Evolutionary conservation across 2,797 vertebrate species (phyloP).

Genomic region (Rhabdophis nuchalis): DNA sequence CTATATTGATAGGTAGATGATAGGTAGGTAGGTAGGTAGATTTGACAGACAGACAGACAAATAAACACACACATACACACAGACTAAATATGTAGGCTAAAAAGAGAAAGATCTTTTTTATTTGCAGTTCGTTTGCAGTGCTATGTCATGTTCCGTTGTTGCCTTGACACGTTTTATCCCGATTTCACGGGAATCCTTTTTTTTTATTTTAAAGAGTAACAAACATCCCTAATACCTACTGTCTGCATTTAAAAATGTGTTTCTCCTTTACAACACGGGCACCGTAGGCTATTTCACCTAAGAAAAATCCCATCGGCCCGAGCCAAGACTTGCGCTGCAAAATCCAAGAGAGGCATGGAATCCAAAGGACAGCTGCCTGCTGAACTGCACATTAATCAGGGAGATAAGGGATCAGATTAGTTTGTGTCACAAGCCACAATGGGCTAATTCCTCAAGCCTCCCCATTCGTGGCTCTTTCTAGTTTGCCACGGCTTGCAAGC

Average conservation of each 20-base stretch:
- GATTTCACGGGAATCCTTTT: background rate
- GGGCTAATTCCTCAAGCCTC: background rate
- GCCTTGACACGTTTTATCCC: background rate
- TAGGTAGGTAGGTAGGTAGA: no score
- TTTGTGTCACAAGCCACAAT: background rate
- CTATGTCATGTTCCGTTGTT: background rate
- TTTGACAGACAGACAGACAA: no score
- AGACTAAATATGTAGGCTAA: background rate
- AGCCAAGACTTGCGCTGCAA: background rate
- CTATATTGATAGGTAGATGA: no score
- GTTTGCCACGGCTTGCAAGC: background rate
- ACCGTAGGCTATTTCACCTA: background rate
- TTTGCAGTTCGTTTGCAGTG: background rate
- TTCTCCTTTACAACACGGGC: background rate
- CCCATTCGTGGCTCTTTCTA: background rate
- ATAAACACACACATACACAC: rapidly evolving
- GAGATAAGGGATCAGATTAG: background rate
- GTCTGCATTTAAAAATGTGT: background rate
- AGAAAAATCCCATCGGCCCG: background rate
- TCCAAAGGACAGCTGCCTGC: background rate
- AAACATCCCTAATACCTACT: background rate
- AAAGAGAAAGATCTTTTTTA: background rate
- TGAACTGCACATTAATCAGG: background rate
- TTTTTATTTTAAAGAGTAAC: background rate
- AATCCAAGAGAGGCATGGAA: background rate